phyloP scores from a whole-genome alignment of 2,888 invertebrate genomes.

The Ichneumoninae sp. region DNA sequence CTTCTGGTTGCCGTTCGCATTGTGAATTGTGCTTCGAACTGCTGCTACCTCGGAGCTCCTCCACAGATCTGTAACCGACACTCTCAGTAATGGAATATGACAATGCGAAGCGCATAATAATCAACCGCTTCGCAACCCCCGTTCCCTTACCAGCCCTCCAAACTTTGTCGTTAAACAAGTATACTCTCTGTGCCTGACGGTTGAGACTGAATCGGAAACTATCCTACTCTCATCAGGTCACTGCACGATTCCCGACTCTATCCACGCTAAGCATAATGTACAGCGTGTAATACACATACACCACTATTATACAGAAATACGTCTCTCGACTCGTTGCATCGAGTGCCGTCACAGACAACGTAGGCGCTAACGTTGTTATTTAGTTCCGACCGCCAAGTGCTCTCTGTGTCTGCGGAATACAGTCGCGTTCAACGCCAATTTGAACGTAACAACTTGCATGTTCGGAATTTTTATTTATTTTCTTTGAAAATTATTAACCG shows the following conservation, averaged over 20 bases:
- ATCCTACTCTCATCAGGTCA: slow-evolving; percentile 36
- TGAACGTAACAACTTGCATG: too few species aligned
- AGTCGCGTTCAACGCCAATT: background rate
- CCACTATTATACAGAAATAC: background rate
- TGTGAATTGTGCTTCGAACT: slow-evolving; percentile 80
- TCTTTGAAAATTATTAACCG: too few species aligned
- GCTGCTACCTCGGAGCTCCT: slow-evolving; percentile 58
- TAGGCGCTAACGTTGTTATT: slow-evolving; percentile 16
- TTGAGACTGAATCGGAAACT: slow-evolving; percentile 64
- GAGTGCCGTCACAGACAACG: slow-evolving; percentile 18
- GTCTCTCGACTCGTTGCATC: slow-evolving; percentile 9
- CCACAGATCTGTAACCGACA: slow-evolving; percentile 79
- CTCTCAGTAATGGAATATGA: slow-evolving; percentile 81
- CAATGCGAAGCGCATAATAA: slow-evolving; percentile 80
- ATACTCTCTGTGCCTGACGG: slow-evolving; percentile 74
- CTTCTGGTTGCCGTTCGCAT: slow-evolving; percentile 68
- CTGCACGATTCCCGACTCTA: slow-evolving; percentile 18
- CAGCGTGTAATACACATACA: background rate
- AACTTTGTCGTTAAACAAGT: slow-evolving; percentile 79
- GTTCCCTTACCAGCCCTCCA: slow-evolving; percentile 13
- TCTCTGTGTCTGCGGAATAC: background rate
- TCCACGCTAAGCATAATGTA: slow-evolving; percentile 14
- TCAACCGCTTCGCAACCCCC: slow-evolving; percentile 72
- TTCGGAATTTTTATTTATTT: too few species aligned
- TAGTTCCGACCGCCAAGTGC: background rate